Conservation (phyloP, 1,140 invertebrate genomes). For the Colletes latitarsis region DNA sequence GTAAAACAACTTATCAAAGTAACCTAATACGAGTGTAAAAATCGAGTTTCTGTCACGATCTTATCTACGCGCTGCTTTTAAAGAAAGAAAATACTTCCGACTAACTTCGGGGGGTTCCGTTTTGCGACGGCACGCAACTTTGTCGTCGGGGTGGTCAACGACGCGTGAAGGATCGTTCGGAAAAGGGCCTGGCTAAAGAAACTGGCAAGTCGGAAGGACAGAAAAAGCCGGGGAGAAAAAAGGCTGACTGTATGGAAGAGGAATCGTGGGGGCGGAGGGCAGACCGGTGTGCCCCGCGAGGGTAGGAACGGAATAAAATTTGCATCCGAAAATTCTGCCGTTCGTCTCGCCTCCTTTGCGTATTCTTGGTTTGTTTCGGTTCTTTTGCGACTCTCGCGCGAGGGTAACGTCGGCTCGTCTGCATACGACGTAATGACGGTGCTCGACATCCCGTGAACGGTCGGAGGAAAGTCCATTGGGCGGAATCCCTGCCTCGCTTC, state of each 20-base stretch:
- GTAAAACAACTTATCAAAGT: too few relatives aligned
- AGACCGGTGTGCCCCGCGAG: neutral
- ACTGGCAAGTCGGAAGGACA: slow-evolving; percentile 35
- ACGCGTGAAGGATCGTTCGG: slow-evolving; percentile 40
- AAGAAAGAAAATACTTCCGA: too few relatives aligned
- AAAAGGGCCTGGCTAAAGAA: slow-evolving; percentile 43
- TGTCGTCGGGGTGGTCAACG: slow-evolving; percentile 26
- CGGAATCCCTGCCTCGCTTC: slow-evolving; percentile 45
- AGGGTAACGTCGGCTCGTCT: slow-evolving; percentile 42
- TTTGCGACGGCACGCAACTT: slow-evolving; percentile 9
- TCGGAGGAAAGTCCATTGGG: slow-evolving; percentile 67
- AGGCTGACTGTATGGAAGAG: neutral
- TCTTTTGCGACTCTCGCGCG: neutral
- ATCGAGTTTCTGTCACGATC: too few relatives aligned
- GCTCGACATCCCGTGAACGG: slow-evolving; percentile 65
- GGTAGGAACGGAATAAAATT: slow-evolving; percentile 73
- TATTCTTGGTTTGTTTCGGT: slow-evolving; percentile 12
- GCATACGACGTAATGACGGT: slow-evolving; percentile 67
- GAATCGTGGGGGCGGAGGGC: neutral
- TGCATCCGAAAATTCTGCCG: slow-evolving; percentile 73
- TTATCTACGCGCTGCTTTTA: too few relatives aligned
- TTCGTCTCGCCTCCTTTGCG: slow-evolving; percentile 51
- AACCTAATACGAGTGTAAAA: too few relatives aligned
- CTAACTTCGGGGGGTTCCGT: too few relatives aligned
- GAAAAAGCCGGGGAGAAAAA: slow-evolving; percentile 27